These are phyloP conservation scores for Clusia tigrina DNA, from an alignment of 2,888 invertebrate genomes.

Conservation along the genomic window DNA sequence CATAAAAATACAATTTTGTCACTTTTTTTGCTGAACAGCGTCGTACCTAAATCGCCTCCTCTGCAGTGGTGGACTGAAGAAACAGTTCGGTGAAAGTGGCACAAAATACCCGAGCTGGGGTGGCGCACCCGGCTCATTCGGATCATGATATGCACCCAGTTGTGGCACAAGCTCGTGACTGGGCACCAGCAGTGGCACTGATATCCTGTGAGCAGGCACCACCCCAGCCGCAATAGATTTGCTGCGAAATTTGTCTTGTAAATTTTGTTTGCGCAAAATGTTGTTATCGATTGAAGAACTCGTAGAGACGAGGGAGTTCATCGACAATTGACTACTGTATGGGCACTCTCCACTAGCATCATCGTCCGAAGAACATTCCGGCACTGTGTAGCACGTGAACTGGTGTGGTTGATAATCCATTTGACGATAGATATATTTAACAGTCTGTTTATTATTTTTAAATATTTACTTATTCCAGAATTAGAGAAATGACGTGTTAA, in stretches of 20 bases:
- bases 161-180: slow-evolving; percentile 47
- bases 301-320: slow-evolving; percentile 49
- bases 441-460: too few species aligned
- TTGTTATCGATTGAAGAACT: slow-evolving; percentile 52
- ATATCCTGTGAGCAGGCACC: slow-evolving; percentile 43
- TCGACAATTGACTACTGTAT: slow-evolving; percentile 39
- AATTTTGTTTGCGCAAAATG: slow-evolving; percentile 40
- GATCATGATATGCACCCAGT: slow-evolving; percentile 52
- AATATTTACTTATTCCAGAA: too few species aligned
- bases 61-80: slow-evolving; percentile 60
- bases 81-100: slow-evolving; percentile 66
- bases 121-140: slow-evolving; percentile 36
- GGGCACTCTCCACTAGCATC: slow-evolving; percentile 26
- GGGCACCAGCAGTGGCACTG: slow-evolving; percentile 41
- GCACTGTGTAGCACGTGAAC: slow-evolving; percentile 62
- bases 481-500: too few species aligned
- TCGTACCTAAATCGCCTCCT: slow-evolving; percentile 55
- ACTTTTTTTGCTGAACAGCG: background rate
- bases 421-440: too few species aligned
- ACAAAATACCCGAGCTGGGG: slow-evolving; percentile 72
- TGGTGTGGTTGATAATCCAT: slow-evolving; percentile 54
- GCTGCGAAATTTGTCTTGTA: slow-evolving; percentile 33
- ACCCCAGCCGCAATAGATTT: slow-evolving; percentile 1
- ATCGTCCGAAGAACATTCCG: slow-evolving; percentile 53
- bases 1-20: background rate